Percentiles rank a stretch among this genome's conserved stretches.
phyloP scores from a whole-genome alignment of 2,113 vertebrate species.

The Laticauda laticaudata region DNA sequence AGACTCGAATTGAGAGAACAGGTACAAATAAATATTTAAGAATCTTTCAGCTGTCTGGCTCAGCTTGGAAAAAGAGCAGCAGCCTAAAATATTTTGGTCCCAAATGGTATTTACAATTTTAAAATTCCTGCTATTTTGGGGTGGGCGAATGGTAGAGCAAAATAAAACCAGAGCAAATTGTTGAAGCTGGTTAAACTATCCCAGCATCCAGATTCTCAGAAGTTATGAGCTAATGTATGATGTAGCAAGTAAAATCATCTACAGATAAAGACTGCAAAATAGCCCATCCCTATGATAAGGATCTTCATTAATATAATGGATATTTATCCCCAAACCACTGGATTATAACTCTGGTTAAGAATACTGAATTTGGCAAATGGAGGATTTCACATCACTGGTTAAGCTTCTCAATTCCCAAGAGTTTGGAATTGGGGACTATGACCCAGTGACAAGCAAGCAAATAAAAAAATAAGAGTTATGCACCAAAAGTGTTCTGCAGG shows the following conservation, averaged over 20 bases:
- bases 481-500: no score
- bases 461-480: no score
- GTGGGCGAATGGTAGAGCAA: not conserved
- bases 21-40: not conserved
- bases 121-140: not conserved
- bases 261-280: not conserved
- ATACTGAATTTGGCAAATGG: not conserved
- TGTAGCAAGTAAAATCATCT: not conserved
- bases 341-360: not conserved
- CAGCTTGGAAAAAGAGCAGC: not conserved
- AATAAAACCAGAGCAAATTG: not conserved
- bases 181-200: not conserved
- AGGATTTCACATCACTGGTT: not conserved
- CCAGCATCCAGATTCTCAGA: not conserved
- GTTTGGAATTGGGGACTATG: not conserved
- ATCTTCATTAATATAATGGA: not conserved
- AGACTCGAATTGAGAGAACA: not conserved
- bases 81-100: not conserved
- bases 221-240: not conserved
- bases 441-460: not conserved
- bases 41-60: not conserved
- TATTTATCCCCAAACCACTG: not conserved
- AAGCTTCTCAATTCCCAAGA: not conserved
- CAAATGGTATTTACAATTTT: no score
- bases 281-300: not conserved